A percentile compares a stretch with the other conserved stretches of the same genome.
These are phyloP conservation scores for Anableps anableps DNA, from an alignment of 2,797 vertebrate genomes.

Conservation along the genomic window DNA sequence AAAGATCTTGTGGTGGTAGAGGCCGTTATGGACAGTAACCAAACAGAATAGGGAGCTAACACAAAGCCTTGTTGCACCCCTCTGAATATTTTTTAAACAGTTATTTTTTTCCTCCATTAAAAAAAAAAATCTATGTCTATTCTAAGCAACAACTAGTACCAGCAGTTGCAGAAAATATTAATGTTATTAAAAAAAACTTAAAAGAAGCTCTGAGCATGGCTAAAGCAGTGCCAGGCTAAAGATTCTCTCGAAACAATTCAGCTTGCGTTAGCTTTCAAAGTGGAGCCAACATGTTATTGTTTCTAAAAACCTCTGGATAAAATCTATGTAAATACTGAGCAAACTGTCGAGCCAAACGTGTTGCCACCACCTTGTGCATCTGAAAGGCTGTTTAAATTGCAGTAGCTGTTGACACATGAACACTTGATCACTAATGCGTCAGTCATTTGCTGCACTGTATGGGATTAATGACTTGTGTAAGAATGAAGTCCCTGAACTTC, in stretches of 20 bases:
- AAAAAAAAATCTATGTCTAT: neutral
- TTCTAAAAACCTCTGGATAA: neutral
- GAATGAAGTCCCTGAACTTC: constrained; percentile 14
- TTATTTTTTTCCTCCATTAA: neutral
- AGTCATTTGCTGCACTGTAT: neutral
- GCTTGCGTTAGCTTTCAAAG: neutral
- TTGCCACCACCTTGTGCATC: constrained; percentile 35
- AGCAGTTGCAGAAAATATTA: neutral
- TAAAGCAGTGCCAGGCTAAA: neutral
- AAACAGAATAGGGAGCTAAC: neutral
- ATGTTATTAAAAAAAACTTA: neutral
- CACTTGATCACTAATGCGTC: constrained; percentile 31
- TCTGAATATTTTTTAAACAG: neutral
- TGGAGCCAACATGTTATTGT: neutral
- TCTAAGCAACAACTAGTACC: neutral
- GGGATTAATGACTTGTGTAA: constrained; percentile 25
- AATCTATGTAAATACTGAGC: neutral
- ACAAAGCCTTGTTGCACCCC: neutral
- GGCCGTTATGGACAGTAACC: neutral
- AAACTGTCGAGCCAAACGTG: neutral
- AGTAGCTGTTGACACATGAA: constrained; percentile 14
- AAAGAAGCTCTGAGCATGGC: neutral
- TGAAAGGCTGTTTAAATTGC: constrained; percentile 16
- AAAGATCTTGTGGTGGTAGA: neutral
- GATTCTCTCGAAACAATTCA: neutral